phyloP scores from a whole-genome alignment of 2,113 vertebrate species.

The Dolichotis patagonum region DNA sequence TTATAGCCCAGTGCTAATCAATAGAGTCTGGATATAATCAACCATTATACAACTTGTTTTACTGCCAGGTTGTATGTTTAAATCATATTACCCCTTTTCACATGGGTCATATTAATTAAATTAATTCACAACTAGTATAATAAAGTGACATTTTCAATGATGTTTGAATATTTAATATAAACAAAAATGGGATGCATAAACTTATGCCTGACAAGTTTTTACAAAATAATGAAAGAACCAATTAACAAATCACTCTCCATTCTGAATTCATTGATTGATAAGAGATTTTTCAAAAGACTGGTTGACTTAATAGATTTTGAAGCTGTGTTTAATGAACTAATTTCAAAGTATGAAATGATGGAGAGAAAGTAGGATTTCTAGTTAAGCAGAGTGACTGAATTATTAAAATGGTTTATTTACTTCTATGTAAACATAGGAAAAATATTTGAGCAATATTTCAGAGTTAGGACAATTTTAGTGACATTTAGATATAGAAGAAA shows the following conservation, averaged over 20 bases:
- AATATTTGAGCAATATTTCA: not conserved
- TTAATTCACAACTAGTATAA: conserved; percentile 10
- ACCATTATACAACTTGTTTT: not conserved
- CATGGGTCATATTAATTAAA: conserved; percentile 33
- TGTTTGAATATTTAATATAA: conserved; percentile 41
- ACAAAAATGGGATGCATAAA: not conserved
- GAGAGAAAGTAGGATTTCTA: not conserved
- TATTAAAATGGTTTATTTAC: not conserved
- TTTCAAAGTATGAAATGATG: not conserved
- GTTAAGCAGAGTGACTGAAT: not conserved
- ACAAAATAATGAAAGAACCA: not conserved
- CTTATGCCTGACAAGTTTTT: not conserved
- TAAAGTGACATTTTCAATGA: conserved; percentile 43
- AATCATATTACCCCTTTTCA: not conserved
- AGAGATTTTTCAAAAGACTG: not conserved
- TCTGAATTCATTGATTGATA: not conserved
- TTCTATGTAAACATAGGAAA: not conserved
- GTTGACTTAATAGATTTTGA: not conserved
- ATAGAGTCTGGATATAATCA: not conserved
- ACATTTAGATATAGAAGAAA: not conserved
- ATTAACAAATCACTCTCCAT: not conserved
- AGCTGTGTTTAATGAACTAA: not conserved
- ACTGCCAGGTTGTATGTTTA: not conserved
- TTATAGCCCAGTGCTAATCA: not conserved
- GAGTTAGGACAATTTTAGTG: not conserved